Evolutionary conservation across 2,888 invertebrate genomes (phyloP), one percentile per base, ranked within the genome.

Genomic region (Drosophila bunnanda): DNA sequence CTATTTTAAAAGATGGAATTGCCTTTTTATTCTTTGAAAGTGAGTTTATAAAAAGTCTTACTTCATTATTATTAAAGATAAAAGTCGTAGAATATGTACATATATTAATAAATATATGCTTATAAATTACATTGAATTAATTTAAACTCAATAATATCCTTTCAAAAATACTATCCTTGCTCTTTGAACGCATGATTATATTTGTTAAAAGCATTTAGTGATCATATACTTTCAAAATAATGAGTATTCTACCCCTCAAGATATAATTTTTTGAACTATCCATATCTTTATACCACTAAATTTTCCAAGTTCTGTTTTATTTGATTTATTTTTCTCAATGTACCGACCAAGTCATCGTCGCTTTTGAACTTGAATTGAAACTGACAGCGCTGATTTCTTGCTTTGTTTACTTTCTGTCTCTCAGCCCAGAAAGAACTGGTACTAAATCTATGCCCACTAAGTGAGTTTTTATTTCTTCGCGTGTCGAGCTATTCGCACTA

Each of bases 401-500:
- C 50, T 48, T 25, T 48, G 20, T 10, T 36, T 36, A 48, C 52
- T 46, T 46, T 46, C 46, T n/a, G 46, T 6, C 46, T 28, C 46
- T 46, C 28, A 46, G 12, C 10, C 28, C 46, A 46, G 28, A 28
- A 53, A n/a, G 44, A 15, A 34, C 30, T 28, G 41, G 12, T 36
- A 48, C 38, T 53, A 62, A 66, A 66, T 48, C 64, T 28, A 55
- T 25, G 32, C 7, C 32, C 28, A 20, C 20, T 9, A 54, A 28
- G 50, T 41, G 25, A 38, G 53, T 34, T 46, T 59, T 64, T 54
- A 34, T 54, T 64, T 54, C 44, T 54, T 66, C 28, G 64, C 64
- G 46, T 67, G 54, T 55, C 66, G 20, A 25, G 54, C 54, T 41
- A 67, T 54, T 65, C 54, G 46, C 66, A 65, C 34, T 28, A 20